Conservation (phyloP, 2,113 vertebrate species). For the Morone saxatilis region DNA sequence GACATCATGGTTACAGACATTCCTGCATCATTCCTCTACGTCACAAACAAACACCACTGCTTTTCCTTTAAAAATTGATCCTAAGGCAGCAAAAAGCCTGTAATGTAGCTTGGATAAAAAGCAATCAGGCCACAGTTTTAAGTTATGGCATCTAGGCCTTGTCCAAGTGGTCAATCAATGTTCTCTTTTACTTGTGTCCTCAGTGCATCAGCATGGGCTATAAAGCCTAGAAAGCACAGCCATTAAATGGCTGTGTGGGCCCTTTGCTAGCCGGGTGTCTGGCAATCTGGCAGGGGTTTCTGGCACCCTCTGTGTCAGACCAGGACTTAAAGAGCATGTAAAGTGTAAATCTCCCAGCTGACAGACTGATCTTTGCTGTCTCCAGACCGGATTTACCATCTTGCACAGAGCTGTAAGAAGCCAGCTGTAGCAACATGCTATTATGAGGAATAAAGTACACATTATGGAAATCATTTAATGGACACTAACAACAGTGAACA, state of each 20-base stretch:
- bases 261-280: conserved; percentile 58
- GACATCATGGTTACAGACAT: neutral
- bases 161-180: conserved; percentile 76
- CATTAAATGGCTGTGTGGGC: conserved; percentile 64
- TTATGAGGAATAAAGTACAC: conserved; percentile 39
- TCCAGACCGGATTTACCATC: conserved; percentile 60
- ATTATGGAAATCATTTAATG: conserved; percentile 28
- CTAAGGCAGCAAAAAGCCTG: conserved; percentile 37
- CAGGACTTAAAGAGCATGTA: conserved; percentile 72
- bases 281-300: conserved; percentile 64
- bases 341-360: conserved; percentile 72
- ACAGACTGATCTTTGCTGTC: conserved; percentile 60
- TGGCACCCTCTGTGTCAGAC: conserved; percentile 62
- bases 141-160: conserved; percentile 66
- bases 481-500: neutral
- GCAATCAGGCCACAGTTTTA: conserved; percentile 62
- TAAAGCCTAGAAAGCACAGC: conserved; percentile 72
- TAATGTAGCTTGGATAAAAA: conserved; percentile 62
- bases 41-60: conserved; percentile 47
- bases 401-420: conserved; percentile 48
- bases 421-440: conserved; percentile 31
- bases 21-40: neutral
- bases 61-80: conserved; percentile 55
- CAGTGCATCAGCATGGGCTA: conserved; percentile 63
- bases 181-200: conserved; percentile 70